A percentile compares a stretch with the other conserved stretches of the same genome.
Evolutionary conservation across 2,888 invertebrate species (phyloP).

Genomic region (Axea sp.): DNA sequence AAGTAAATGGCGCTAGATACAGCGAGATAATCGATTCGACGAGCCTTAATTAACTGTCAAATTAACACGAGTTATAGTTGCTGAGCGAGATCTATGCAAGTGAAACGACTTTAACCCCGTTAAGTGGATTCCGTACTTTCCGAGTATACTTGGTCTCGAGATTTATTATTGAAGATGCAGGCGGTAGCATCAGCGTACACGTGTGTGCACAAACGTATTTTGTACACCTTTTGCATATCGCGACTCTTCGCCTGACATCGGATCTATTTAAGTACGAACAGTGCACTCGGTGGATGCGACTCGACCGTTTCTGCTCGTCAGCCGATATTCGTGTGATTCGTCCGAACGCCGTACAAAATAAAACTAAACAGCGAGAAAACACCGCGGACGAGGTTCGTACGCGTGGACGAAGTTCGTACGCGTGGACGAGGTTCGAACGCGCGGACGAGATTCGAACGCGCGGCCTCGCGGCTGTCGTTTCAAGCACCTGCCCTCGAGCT

Average conservation of each 20-base stretch:
- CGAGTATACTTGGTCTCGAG: slow-evolving; percentile 52
- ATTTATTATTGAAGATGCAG: slow-evolving; percentile 63
- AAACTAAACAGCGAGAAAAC: too few species aligned
- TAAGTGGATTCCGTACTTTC: slow-evolving; percentile 58
- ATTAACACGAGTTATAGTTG: slow-evolving; percentile 70
- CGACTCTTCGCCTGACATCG: slow-evolving; percentile 5
- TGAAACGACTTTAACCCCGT: slow-evolving; percentile 64
- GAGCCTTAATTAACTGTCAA: slow-evolving; percentile 71
- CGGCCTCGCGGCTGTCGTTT: too few species aligned
- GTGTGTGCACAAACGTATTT: not conserved
- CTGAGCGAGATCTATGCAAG: slow-evolving; percentile 55
- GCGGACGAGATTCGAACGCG: too few species aligned
- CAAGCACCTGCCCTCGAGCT: too few species aligned
- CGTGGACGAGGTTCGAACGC: too few species aligned
- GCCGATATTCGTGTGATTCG: too few species aligned
- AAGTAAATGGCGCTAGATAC: slow-evolving; percentile 54
- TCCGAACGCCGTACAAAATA: too few species aligned
- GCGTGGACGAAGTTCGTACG: too few species aligned
- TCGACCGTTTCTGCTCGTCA: too few species aligned
- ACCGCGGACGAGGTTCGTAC: too few species aligned
- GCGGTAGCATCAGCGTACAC: slow-evolving; percentile 30
- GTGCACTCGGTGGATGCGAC: too few species aligned
- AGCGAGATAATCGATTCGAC: slow-evolving; percentile 66
- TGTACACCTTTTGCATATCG: slow-evolving; percentile 7
- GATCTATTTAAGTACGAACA: slow-evolving; percentile 44